These are phyloP conservation scores for Chiloscyllium punctatum DNA, from an alignment of 2,797 vertebrate species.

Conservation along the genomic window DNA sequence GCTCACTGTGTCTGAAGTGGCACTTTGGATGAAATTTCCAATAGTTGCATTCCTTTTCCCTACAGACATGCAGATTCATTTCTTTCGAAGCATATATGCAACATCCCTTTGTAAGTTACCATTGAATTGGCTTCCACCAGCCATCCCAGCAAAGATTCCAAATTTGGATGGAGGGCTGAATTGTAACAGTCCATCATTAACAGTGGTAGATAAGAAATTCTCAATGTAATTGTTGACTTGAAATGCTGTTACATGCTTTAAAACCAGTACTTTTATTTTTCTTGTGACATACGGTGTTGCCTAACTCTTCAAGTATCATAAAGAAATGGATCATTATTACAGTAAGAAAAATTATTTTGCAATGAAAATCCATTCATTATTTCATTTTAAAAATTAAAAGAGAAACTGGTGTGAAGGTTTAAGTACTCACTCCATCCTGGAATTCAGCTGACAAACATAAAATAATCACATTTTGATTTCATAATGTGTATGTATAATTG, in stretches of 20 bases:
- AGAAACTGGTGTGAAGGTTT: slow-evolving; percentile 3
- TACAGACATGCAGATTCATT: neutral
- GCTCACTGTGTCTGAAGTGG: neutral
- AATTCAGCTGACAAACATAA: neutral
- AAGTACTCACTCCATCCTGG: neutral
- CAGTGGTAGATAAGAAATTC: neutral
- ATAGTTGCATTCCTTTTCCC: neutral
- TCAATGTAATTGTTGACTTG: neutral
- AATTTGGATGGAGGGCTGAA: neutral
- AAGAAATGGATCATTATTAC: neutral
- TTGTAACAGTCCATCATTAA: neutral
- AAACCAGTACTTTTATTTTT: neutral
- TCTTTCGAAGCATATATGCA: neutral
- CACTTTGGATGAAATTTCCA: neutral
- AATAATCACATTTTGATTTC: neutral
- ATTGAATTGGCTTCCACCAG: neutral
- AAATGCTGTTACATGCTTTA: neutral
- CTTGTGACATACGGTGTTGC: neutral
- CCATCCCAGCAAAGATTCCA: neutral
- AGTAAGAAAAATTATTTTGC: neutral
- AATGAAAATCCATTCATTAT: neutral
- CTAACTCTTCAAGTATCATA: neutral
- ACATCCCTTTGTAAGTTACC: neutral
- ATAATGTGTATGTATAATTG: neutral
- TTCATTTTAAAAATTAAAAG: neutral